These are phyloP conservation scores for Montifringilla adamsi DNA, from an alignment of 2,113 vertebrate genomes.

Conservation along the genomic window DNA sequence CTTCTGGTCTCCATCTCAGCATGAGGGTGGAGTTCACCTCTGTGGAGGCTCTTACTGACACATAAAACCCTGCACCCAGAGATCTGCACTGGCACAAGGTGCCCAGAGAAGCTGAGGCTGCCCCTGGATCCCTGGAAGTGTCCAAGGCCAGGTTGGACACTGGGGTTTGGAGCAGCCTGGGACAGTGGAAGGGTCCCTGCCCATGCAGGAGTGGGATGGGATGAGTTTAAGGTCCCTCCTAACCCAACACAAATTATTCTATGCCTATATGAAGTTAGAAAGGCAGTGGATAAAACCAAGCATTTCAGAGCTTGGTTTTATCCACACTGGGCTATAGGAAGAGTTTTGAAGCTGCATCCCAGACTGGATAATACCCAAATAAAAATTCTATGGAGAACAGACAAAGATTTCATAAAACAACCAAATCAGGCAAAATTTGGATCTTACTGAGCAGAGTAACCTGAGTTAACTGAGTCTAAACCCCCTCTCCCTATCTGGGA, in stretches of 20 bases:
- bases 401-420: background rate
- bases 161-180: background rate
- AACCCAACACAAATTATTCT: background rate
- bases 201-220: background rate
- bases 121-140: background rate
- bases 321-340: background rate
- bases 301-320: background rate
- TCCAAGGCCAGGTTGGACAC: fast-evolving
- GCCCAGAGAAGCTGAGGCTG: background rate
- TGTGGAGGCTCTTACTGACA: fast-evolving
- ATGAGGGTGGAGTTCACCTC: background rate
- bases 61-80: fast-evolving
- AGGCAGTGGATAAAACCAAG: too few species aligned
- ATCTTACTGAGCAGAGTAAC: background rate
- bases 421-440: background rate
- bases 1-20: background rate
- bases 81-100: background rate
- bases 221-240: background rate
- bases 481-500: fast-evolving
- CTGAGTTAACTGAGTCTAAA: background rate
- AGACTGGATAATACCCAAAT: fast-evolving
- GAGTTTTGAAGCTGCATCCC: background rate
- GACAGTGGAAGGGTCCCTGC: fast-evolving
- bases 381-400: background rate
- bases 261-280: fast-evolving